Percentiles rank a stretch among this genome's conserved stretches.
Conservation (phyloP, 30 jellyfish, hydroid and myxozoan genomes). For the Catostylus mosaicus region DNA sequence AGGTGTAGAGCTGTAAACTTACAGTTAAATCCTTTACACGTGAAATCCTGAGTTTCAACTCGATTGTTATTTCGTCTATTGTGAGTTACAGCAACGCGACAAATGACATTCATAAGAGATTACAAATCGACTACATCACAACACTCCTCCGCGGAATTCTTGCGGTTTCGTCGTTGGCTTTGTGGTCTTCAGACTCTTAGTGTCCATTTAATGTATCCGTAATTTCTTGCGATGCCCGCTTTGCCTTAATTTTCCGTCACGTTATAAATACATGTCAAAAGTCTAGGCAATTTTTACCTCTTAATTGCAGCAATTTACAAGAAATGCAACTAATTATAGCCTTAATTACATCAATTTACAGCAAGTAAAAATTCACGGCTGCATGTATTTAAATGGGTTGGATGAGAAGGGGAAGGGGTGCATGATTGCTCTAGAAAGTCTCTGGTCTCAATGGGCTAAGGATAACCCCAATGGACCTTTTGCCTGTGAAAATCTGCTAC, state of each 20-base stretch:
- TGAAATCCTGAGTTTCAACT: neutral
- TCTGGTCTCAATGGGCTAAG: too few species aligned
- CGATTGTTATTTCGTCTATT: neutral
- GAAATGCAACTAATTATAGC: neutral
- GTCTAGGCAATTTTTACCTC: neutral
- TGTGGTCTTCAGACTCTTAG: slow-evolving; percentile 59
- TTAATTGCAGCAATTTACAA: neutral
- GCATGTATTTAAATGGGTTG: too few species aligned
- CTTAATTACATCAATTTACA: too few species aligned
- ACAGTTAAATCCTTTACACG: neutral
- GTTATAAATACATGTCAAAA: neutral
- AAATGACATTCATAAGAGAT: slow-evolving; percentile 22
- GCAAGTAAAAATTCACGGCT: too few species aligned
- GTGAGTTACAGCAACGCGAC: slow-evolving; percentile 5
- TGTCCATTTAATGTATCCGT: slow-evolving; percentile 33
- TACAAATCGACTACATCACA: slow-evolving; percentile 38
- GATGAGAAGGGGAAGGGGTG: too few species aligned
- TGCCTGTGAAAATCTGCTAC: too few species aligned
- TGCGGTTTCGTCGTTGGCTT: slow-evolving; percentile 63
- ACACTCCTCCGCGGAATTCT: slow-evolving; percentile 34
- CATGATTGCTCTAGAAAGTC: too few species aligned
- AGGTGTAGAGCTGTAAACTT: too few species aligned
- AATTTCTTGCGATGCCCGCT: slow-evolving; percentile 9
- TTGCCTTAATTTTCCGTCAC: neutral
- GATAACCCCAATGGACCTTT: too few species aligned